A percentile compares a stretch with the other conserved stretches of the same genome.
These are phyloP conservation scores for Aplochiton taeniatus DNA, from an alignment of 2,797 vertebrate genomes.

Conservation along the genomic window DNA sequence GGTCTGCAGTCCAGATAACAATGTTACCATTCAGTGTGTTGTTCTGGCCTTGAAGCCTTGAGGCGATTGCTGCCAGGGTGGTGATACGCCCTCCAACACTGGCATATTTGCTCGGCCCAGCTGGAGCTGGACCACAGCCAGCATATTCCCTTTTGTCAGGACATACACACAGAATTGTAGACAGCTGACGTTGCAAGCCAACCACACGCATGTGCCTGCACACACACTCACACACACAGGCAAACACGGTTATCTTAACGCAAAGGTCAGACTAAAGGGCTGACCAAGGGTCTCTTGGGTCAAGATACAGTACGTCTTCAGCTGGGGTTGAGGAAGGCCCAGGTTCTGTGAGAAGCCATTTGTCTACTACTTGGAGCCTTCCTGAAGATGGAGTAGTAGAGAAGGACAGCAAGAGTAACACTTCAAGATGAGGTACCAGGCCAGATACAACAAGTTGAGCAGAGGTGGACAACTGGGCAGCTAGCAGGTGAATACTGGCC, in stretches of 20 bases:
- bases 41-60: constrained; percentile 37
- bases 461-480: not conserved
- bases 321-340: not conserved
- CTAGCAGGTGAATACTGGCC: constrained; percentile 23
- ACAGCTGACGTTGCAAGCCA: no score
- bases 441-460: constrained; percentile 31
- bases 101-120: constrained; percentile 36
- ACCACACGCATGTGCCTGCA: not conserved
- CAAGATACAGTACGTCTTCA: not conserved
- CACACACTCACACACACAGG: not conserved
- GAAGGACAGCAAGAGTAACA: constrained; percentile 41
- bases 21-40: constrained; percentile 47
- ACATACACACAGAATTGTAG: constrained; percentile 13
- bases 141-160: not conserved
- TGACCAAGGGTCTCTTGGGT: not conserved
- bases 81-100: constrained; percentile 49
- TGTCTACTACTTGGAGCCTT: not conserved
- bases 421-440: constrained; percentile 47
- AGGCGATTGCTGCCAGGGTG: constrained; percentile 52
- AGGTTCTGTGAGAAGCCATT: constrained; percentile 9
- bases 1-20: constrained; percentile 41
- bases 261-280: no score
- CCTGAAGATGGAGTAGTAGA: constrained; percentile 13
- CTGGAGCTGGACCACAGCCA: constrained; percentile 46
- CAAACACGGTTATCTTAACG: not conserved